phyloP scores from a whole-genome alignment of 1,140 invertebrate genomes.

The Ylistrum balloti region DNA sequence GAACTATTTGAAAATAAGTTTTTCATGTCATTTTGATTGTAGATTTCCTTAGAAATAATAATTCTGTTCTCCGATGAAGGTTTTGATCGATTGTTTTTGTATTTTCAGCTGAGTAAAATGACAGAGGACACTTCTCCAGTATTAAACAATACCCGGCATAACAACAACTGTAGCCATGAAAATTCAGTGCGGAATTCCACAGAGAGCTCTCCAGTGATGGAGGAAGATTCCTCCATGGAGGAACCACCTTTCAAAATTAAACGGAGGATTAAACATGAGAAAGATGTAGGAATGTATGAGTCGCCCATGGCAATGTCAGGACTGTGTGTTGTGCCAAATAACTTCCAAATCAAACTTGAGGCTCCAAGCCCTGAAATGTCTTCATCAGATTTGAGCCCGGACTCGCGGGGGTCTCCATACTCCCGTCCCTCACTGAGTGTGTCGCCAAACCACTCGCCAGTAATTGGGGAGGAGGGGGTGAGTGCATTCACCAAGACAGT shows the following conservation, averaged over 20 bases:
- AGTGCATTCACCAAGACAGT: conserved; percentile 61
- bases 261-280: neutral
- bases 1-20: too few relatives aligned
- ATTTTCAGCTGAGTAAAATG: neutral
- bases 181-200: neutral
- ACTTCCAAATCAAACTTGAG: conserved; percentile 58
- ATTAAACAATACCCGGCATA: neutral
- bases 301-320: conserved; percentile 6
- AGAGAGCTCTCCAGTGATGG: conserved; percentile 25
- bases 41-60: too few relatives aligned
- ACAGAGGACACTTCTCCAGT: neutral
- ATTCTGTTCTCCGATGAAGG: too few relatives aligned
- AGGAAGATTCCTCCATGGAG: conserved; percentile 17
- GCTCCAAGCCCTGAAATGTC: conserved; percentile 46
- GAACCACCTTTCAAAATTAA: conserved; percentile 23
- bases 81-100: neutral
- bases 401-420: conserved; percentile 55
- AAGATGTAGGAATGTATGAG: neutral
- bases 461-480: conserved; percentile 55
- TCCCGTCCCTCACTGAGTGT: conserved; percentile 54
- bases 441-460: conserved; percentile 54
- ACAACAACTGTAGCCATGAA: neutral
- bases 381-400: conserved; percentile 57
- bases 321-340: conserved; percentile 21
- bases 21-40: too few relatives aligned